These are phyloP conservation scores for Protomyctophum bolini DNA, from an alignment of 2,113 vertebrate genomes.

Conservation along the genomic window DNA sequence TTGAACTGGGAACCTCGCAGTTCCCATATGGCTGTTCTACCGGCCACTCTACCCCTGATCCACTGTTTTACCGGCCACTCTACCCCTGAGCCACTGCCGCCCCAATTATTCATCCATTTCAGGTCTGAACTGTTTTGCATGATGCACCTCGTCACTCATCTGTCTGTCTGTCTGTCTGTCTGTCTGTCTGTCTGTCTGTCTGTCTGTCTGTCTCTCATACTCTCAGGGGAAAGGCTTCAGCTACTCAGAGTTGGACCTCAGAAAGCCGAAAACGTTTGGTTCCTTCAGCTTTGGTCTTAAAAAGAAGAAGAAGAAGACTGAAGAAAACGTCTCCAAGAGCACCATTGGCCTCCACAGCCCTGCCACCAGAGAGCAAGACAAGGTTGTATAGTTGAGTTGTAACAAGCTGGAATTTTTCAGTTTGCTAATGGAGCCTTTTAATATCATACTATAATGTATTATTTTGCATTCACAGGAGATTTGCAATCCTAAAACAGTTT, in stretches of 20 bases:
- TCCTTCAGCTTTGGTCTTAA: constrained; percentile 64
- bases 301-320: constrained; percentile 70
- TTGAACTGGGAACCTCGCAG: no score
- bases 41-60: no score
- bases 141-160: background rate
- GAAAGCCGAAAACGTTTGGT: constrained; percentile 59
- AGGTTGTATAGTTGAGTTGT: constrained; percentile 26
- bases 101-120: no score
- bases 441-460: no score
- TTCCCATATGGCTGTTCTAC: no score
- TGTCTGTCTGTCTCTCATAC: background rate
- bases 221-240: constrained; percentile 66
- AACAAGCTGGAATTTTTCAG: no score
- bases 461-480: no score
- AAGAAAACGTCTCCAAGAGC: constrained; percentile 48
- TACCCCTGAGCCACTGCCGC: no score
- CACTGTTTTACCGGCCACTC: no score
- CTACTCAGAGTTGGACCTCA: constrained; percentile 76
- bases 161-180: constrained; percentile 1
- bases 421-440: no score
- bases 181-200: background rate
- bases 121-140: no score
- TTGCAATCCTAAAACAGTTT: no score
- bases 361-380: constrained; percentile 4
- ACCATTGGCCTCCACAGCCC: constrained; percentile 28